Evolutionary conservation across 2,797 vertebrate species (phyloP), one percentile per base, ranked within the genome.

Genomic region (Acrossocheilus wenchowensis): DNA sequence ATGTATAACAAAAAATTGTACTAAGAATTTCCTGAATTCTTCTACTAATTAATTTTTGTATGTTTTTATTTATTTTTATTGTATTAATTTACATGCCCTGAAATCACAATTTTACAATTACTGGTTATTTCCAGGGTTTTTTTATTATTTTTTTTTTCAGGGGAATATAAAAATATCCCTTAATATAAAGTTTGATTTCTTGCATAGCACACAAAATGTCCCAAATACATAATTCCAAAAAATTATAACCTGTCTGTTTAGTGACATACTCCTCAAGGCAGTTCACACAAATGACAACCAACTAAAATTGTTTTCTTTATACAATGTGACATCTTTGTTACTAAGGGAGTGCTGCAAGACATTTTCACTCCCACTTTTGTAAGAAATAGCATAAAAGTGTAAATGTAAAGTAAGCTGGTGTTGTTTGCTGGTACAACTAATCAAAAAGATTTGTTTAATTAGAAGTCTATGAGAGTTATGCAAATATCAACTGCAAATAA

Each of bases 401-500:
- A 64, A 78, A 69, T 54, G n/a, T 57, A 68, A 36, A 71, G 50
- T 45, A 57, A 17, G 62, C 36, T 9, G 74, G 73, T 57, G 43
- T 39, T 69, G 83, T 78, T 78, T 68, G 43, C 78, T 75, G 69
- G 57, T 66, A 74, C 30, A 50, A 48, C 36, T 41, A 57, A 78
- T 82, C 43, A 83, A 83, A 78, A n/a, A 62, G 36, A 74, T 54
- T 69, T 50, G 36, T 73, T 84, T 64, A 73, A 54, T 84, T 83
- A 83, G 12, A 73, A 62, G 50, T 23, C 23, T 23, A 62, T 34
- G 60, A 85, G 69, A 85, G 54, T 75, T n/a, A 57, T 84, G 36
- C 84, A 88, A 81, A 86, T 82, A 57, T 48, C 23, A 6, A 78
- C 52, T 11, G 43, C 83, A 71, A 81, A 89, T 86, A 84, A 88